phyloP scores from a whole-genome alignment of 2,113 vertebrate species.

The Plectropomus leopardus region DNA sequence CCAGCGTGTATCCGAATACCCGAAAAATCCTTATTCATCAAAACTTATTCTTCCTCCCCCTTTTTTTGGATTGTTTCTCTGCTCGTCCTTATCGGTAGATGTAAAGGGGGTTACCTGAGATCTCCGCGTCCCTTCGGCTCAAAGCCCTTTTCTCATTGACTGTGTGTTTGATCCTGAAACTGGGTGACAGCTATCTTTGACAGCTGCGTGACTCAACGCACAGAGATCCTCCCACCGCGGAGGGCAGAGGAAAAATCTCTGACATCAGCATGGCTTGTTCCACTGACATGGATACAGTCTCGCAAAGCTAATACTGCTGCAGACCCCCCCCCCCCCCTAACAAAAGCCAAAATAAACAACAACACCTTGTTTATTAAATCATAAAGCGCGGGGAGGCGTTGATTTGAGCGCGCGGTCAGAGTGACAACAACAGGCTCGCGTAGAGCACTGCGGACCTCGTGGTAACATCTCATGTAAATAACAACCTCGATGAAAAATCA shows the following conservation, averaged over 20 bases:
- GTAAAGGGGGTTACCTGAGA: slow-evolving; percentile 78
- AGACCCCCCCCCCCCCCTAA: not conserved
- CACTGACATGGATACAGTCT: slow-evolving; percentile 73
- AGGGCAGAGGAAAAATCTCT: slow-evolving; percentile 78
- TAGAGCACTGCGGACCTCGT: slow-evolving; percentile 71
- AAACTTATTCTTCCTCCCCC: slow-evolving; percentile 34
- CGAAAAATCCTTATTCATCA: slow-evolving; percentile 68
- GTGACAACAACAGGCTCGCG: slow-evolving; percentile 43
- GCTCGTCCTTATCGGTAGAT: slow-evolving; percentile 60
- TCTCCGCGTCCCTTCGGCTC: slow-evolving; percentile 73
- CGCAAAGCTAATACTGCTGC: slow-evolving; percentile 27
- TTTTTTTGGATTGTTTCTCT: not conserved
- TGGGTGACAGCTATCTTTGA: slow-evolving; percentile 90
- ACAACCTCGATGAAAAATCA: slow-evolving; percentile 15
- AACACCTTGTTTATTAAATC: not conserved
- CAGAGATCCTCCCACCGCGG: slow-evolving; percentile 84
- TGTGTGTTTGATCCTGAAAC: slow-evolving; percentile 86
- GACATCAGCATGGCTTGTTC: slow-evolving; percentile 82
- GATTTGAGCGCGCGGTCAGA: slow-evolving; percentile 25
- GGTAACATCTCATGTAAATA: slow-evolving; percentile 34
- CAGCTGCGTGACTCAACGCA: slow-evolving; percentile 88
- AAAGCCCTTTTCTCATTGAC: slow-evolving; percentile 79
- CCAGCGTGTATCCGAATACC: slow-evolving; percentile 71
- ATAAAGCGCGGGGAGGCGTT: not conserved
- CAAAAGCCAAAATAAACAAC: not conserved